Evolutionary conservation across 2,888 invertebrate species (phyloP), one percentile per base, ranked within the genome.

Genomic region (Metallyticus violacea): DNA sequence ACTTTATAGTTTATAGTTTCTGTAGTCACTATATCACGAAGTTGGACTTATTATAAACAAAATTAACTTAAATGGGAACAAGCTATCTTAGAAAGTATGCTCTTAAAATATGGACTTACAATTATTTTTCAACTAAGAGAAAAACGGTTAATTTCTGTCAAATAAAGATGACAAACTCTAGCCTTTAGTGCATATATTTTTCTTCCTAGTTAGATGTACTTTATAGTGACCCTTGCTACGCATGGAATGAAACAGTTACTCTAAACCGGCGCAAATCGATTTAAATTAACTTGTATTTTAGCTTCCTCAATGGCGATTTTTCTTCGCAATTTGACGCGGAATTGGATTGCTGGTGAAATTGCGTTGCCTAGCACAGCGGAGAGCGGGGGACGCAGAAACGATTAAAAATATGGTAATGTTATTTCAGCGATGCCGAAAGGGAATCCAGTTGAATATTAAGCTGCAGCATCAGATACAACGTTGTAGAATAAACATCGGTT

Each of bases 321-420:
- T 76, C 76, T 82, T 76, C 62, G 9, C 26, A 76, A n/a, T 76
- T 26, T 76, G 62, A 82, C 22, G 22, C 26, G n/a, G 9, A n/a
- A 76, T 82, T 82, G n/a, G 76, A 40, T 76, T 82, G 40, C 22
- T 81, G 40, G 30, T 81, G 25, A 82, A 62, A 82, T 82, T 82
- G 26, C 26, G 7, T 15, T 5, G 9, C 40, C 82, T 27, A 76
- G 29, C 62, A n/a, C n/a, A 30, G 82, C 6, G 81, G 81, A 62
- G 15, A 62, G 22, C 9, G 15, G 40, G 7, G 15, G 3, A 3
- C 6, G 40, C 15, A 62, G 25, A 81, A 81, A 26, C 28, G 40
- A 82, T 82, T 76, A 76, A 76, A 76, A 82, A 82, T 82, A 82
- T 76, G 82, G 82, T 76, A 76, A 82, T 82, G 82, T 82, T 22